Base-by-base conservation (phyloP, 2,113 vertebrate species). In the Delphinapterus leucas region DNA sequence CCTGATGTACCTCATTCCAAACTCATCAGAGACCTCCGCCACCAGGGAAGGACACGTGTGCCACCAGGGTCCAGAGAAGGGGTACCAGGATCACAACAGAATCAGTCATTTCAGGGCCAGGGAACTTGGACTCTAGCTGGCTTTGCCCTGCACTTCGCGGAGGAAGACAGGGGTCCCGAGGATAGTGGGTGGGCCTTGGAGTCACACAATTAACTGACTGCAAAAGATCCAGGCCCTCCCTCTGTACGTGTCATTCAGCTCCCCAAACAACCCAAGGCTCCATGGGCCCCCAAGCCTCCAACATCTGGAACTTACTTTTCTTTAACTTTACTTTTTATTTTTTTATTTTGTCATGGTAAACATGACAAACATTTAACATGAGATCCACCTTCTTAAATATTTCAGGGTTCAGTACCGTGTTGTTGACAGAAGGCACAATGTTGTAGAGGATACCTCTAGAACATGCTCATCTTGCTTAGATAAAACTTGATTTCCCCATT, bases 181-280 rank as follows among this genome's bases (percentile, higher is more conserved):
- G 53, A 36, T 31, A 33, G 2, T 3, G 61, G 28, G 53, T 0
- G 9, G 25, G 18, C 6, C 17, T 25, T 8, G 1, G 28, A 5
- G 7, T 11, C 36, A 83, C 73, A 53, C 8, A 44, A 7, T 15
- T 23, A 33, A 14, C 36, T n/a, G 33, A 23, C 15, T 13, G 4
- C 11, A 10, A 0, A 36, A 63, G 17, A 33, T 4, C 2, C 38
- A 47, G 8, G 28, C 13, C 20, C 4, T 65, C 26, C 5, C 23
- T 65, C 21, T 60, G 28, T 2, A 2, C 33, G 20, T 9, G 20
- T 58, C 28, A 15, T 0, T 73, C 8, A 36, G 17, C 12, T 36
- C 41, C 26, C 36, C 60, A 58, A 63, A 76, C 4, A 55, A 53
- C 0, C 15, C 12, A 17, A 13, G 44, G 4, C 23, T 33, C 5